Conservation (phyloP, 2,797 vertebrate genomes). For the Furcifer pardalis region DNA sequence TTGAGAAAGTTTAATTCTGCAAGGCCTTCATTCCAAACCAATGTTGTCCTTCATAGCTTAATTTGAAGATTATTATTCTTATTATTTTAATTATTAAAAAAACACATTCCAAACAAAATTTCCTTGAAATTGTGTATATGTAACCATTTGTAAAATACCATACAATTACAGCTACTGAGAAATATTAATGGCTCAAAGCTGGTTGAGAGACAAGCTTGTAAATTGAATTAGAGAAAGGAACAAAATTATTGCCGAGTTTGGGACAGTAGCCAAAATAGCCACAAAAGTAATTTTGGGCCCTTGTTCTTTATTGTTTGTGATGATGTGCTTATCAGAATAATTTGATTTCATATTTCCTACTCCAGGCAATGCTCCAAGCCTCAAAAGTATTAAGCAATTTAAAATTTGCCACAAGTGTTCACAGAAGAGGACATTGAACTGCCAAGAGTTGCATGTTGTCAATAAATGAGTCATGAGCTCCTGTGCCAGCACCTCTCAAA, state of each 20-base stretch:
- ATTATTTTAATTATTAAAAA: no score
- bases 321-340: constrained; percentile 35
- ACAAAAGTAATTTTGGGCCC: constrained; percentile 30
- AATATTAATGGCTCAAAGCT: constrained; percentile 31
- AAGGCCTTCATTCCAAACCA: no score
- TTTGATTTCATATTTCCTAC: constrained; percentile 38
- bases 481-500: not conserved
- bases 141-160: constrained; percentile 25
- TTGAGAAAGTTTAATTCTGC: no score
- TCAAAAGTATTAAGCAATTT: constrained; percentile 43
- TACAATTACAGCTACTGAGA: constrained; percentile 13
- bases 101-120: not conserved
- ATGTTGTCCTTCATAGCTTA: not conserved
- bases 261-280: constrained; percentile 22
- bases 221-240: constrained; percentile 14
- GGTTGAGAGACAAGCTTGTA: constrained; percentile 29
- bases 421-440: constrained; percentile 38
- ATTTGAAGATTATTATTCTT: not conserved
- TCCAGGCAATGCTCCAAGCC: constrained; percentile 33
- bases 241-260: constrained; percentile 2
- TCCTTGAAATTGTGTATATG: not conserved
- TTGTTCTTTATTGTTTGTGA: constrained; percentile 32
- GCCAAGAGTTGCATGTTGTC: constrained; percentile 16
- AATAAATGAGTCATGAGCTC: constrained; percentile 14
- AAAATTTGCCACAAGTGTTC: constrained; percentile 31